These are phyloP conservation scores for Aegotheles bennettii DNA, from an alignment of 2,113 vertebrate genomes.

Conservation along the genomic window DNA sequence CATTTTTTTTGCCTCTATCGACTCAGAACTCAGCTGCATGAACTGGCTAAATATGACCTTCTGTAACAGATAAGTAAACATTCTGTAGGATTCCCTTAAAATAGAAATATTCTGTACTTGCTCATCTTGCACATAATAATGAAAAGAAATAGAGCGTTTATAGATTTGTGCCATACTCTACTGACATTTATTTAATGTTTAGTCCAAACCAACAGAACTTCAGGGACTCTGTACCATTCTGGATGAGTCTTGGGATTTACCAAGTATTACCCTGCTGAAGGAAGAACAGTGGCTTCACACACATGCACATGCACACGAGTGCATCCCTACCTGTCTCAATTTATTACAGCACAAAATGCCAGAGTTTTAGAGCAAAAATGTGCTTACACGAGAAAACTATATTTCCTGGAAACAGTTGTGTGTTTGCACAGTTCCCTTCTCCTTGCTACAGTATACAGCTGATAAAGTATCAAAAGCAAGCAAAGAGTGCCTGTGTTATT, in stretches of 20 bases:
- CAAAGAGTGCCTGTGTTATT: neutral
- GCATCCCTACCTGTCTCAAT: neutral
- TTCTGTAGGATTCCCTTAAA: neutral
- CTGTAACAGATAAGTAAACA: neutral
- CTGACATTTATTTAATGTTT: neutral
- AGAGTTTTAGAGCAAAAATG: neutral
- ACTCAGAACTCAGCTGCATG: neutral
- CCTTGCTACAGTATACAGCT: neutral
- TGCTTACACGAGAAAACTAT: neutral
- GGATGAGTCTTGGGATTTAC: neutral
- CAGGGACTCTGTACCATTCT: neutral
- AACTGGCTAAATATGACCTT: neutral
- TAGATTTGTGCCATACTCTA: neutral
- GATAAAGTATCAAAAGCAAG: neutral
- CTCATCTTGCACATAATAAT: neutral
- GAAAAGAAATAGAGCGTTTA: neutral
- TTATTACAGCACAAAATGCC: accelerated
- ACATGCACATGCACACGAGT: neutral
- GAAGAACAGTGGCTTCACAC: neutral
- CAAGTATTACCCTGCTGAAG: neutral
- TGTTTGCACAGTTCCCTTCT: neutral
- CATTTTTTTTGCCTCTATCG: neutral
- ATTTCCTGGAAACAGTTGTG: neutral
- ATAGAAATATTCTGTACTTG: neutral
- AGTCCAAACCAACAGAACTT: neutral